A percentile compares a stretch with the other conserved stretches of the same genome.
Evolutionary conservation across 2,888 invertebrate genomes (phyloP).

Genomic region (Ectropis crepuscularia): DNA sequence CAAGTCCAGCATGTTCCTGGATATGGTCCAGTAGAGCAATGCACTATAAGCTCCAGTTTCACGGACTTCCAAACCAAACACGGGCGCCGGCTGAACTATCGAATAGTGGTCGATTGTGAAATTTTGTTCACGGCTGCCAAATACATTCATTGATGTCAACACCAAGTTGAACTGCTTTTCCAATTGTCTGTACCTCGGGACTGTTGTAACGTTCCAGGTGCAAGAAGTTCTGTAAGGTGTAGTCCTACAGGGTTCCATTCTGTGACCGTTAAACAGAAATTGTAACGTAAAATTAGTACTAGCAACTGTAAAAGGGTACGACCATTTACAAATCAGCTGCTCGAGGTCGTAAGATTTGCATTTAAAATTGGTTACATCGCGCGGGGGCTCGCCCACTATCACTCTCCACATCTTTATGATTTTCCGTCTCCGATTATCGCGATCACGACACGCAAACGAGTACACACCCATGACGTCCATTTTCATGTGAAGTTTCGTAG

Average conservation of each 20-base stretch:
- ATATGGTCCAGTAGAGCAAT: slow-evolving; percentile 65
- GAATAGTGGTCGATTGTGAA: slow-evolving; percentile 85
- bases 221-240: slow-evolving; percentile 48
- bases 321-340: slow-evolving; percentile 90
- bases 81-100: slow-evolving; percentile 69
- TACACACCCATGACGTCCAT: slow-evolving; percentile 80
- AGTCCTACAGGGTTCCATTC: slow-evolving; percentile 41
- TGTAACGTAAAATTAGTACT: slow-evolving; percentile 56
- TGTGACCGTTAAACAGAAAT: slow-evolving; percentile 53
- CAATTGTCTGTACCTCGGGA: slow-evolving; percentile 73
- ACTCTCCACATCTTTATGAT: slow-evolving; percentile 58
- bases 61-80: slow-evolving; percentile 55
- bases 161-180: slow-evolving; percentile 81
- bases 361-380: slow-evolving; percentile 87
- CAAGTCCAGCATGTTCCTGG: slow-evolving; percentile 65
- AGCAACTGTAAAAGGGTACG: slow-evolving; percentile 75
- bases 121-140: slow-evolving; percentile 82
- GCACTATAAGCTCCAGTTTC: slow-evolving; percentile 65
- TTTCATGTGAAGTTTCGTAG: slow-evolving; percentile 83
- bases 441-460: slow-evolving; percentile 82
- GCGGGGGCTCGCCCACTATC: slow-evolving; percentile 83
- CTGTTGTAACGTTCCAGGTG: slow-evolving; percentile 56
- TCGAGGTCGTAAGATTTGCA: slow-evolving; percentile 91
- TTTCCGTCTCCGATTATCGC: slow-evolving; percentile 50
- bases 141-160: slow-evolving; percentile 85